Evolutionary conservation across 2,888 invertebrate species (phyloP).

Genomic region (Andricus quercusramuli): DNA sequence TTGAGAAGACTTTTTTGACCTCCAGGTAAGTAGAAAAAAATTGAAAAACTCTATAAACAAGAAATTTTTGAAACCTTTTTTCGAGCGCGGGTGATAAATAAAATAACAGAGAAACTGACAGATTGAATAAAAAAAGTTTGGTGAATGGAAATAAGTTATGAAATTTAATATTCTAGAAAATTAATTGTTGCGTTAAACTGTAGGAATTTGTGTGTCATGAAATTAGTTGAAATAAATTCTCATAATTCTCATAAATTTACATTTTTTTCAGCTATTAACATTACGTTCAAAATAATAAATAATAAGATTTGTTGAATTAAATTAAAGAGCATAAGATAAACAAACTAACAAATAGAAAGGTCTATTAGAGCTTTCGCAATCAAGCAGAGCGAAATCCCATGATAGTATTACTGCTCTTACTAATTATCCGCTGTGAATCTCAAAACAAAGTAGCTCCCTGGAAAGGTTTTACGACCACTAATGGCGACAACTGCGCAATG

Average conservation of each 20-base stretch:
- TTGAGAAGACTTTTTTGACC: no score
- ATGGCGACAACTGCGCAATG: slow-evolving; percentile 18
- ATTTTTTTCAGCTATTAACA: background rate
- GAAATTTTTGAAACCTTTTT: no score
- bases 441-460: background rate
- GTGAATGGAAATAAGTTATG: no score
- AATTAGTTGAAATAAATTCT: no score
- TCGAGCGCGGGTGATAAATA: no score
- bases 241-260: background rate
- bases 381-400: background rate
- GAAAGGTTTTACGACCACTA: slow-evolving; percentile 51
- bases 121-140: no score
- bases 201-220: no score
- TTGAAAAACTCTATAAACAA: no score
- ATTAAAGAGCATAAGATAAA: background rate
- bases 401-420: background rate
- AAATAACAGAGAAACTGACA: no score
- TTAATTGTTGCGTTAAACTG: no score
- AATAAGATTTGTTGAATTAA: background rate
- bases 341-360: background rate
- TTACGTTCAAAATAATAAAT: background rate
- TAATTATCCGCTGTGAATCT: slow-evolving; percentile 3
- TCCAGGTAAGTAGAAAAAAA: no score
- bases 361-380: slow-evolving; percentile 1
- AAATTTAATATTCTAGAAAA: no score